A percentile compares a stretch with the other conserved stretches of the same genome.
phyloP scores from a whole-genome alignment of 2,797 vertebrate genomes.

The Lagodon rhomboides region DNA sequence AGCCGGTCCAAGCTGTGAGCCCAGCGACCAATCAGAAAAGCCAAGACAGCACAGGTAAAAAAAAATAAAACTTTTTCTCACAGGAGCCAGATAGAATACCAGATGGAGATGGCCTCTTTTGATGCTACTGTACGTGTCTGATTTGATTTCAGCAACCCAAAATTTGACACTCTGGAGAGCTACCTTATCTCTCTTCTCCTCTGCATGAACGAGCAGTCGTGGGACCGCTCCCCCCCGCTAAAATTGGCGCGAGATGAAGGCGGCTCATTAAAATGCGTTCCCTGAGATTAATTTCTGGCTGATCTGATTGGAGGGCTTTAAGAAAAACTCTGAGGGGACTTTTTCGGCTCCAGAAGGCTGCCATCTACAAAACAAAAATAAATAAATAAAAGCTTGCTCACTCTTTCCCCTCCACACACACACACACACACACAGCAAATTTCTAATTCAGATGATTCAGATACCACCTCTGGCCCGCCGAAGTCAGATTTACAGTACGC shows the following conservation, averaged over 20 bases:
- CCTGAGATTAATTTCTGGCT: constrained; percentile 67
- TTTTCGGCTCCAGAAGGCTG: constrained; percentile 57
- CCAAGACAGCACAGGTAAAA: constrained; percentile 88
- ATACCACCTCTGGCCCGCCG: constrained; percentile 46
- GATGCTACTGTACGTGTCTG: constrained; percentile 25
- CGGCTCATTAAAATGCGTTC: constrained; percentile 73
- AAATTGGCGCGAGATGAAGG: constrained; percentile 73
- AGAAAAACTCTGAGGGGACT: constrained; percentile 50
- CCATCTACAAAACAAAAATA: constrained; percentile 66
- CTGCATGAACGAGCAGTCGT: constrained; percentile 39
- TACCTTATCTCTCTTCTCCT: constrained; percentile 43
- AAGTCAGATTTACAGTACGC: constrained; percentile 47
- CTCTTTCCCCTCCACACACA: constrained; percentile 18
- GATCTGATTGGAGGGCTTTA: constrained; percentile 67
- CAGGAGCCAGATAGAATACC: background rate
- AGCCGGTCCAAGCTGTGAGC: constrained; percentile 87
- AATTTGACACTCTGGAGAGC: constrained; percentile 43
- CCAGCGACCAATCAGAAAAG: constrained; percentile 82
- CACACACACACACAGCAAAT: constrained; percentile 15
- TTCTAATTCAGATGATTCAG: constrained; percentile 51
- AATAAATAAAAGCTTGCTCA: constrained; percentile 58
- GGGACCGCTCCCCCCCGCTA: constrained; percentile 41
- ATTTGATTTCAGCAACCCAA: constrained; percentile 47
- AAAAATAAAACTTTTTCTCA: constrained; percentile 39
- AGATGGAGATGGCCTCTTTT: constrained; percentile 23